These are phyloP conservation scores for Euwallacea similis DNA, from an alignment of 1,140 invertebrate genomes.

Conservation along the genomic window DNA sequence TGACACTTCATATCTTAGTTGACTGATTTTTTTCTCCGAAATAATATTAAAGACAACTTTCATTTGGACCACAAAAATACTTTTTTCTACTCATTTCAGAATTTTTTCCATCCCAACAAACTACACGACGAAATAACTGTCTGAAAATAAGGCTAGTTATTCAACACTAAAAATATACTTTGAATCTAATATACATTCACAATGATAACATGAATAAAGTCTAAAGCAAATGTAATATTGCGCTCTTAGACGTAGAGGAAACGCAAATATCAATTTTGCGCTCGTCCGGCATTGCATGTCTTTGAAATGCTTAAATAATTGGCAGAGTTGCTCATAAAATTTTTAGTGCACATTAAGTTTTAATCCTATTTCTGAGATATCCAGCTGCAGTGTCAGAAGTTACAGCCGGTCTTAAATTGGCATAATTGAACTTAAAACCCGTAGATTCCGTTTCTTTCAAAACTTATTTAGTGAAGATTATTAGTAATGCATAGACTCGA, in stretches of 20 bases:
- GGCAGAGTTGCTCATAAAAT: slow-evolving; percentile 23
- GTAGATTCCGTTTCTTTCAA: slow-evolving; percentile 25
- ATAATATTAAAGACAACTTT: no score
- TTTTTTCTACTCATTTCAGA: no score
- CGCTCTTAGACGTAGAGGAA: background rate
- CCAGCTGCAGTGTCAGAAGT: slow-evolving; percentile 21
- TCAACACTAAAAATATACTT: background rate
- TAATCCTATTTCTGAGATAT: slow-evolving; percentile 27
- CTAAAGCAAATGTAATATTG: slow-evolving; percentile 7
- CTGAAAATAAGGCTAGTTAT: background rate
- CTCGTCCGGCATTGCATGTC: background rate
- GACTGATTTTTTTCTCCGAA: no score
- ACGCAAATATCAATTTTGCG: background rate
- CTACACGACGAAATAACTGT: background rate
- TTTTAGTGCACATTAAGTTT: slow-evolving; percentile 26
- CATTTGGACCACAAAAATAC: no score
- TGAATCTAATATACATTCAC: background rate
- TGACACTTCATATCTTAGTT: no score
- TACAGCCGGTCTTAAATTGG: slow-evolving; percentile 34
- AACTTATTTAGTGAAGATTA: slow-evolving; percentile 32
- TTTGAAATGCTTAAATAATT: slow-evolving; percentile 14
- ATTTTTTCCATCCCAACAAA: no score
- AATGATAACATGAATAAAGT: background rate
- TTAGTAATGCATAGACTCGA: slow-evolving; percentile 33
- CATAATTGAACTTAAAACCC: slow-evolving; percentile 32